These are phyloP conservation scores for Sebastes steindachneri DNA, from an alignment of 2,797 vertebrate species.

Conservation along the genomic window DNA sequence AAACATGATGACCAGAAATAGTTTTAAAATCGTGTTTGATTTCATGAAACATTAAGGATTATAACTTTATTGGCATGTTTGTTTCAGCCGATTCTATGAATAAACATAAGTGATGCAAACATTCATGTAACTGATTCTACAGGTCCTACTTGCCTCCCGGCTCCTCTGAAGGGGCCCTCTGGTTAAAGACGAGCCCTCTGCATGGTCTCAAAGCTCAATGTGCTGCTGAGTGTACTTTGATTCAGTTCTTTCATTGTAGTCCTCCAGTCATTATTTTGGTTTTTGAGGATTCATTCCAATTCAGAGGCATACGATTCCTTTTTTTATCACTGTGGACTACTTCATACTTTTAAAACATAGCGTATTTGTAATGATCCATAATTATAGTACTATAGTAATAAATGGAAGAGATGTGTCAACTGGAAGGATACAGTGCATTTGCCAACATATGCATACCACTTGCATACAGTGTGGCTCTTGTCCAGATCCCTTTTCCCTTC, in stretches of 20 bases:
- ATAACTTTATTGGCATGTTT: neutral
- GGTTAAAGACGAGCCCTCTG: constrained; percentile 18
- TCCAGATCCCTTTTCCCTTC: neutral
- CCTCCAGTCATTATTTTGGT: neutral
- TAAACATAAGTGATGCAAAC: neutral
- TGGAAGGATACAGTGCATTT: neutral
- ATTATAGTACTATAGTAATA: neutral
- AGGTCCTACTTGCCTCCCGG: too few species aligned
- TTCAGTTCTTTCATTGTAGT: neutral
- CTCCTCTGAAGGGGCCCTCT: constrained; percentile 4
- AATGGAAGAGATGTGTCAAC: neutral
- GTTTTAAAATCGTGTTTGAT: too few species aligned
- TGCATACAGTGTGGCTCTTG: neutral
- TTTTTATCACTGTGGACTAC: neutral
- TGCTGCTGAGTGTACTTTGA: neutral
- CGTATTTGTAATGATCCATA: neutral
- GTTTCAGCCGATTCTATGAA: neutral
- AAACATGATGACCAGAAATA: too few species aligned
- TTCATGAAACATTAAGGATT: too few species aligned
- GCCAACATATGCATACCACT: neutral
- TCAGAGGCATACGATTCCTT: too few species aligned
- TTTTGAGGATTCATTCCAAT: neutral
- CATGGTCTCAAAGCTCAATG: neutral
- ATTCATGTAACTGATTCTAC: neutral
- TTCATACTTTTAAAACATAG: neutral